Base-by-base conservation (phyloP, 1,140 invertebrate species). In the Augochlora pura region DNA sequence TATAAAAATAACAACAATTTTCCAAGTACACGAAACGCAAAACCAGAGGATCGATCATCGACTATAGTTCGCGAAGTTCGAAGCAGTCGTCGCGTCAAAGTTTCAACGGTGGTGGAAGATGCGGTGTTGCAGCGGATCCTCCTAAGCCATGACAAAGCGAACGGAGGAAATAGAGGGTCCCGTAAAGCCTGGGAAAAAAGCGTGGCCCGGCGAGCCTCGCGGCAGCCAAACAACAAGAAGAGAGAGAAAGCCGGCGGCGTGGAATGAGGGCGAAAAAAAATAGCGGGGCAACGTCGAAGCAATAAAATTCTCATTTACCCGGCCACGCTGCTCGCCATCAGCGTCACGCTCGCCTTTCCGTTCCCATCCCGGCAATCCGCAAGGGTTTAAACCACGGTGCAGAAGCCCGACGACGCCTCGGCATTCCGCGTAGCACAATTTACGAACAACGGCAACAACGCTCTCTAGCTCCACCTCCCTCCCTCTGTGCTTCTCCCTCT, bases 361-460 rank as follows among this genome's bases (percentile, higher is more conserved):
- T 67, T 75, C 39, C 67, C 32, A 68, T 68, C 66, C 74, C 16
- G 39, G 54, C 74, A 69, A 76, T 76, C 74, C 74, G 74, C 74
- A 76, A 76, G 65, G 74, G 74, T 76, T 76, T 76, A 76, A 76
- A 76, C 74, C 74, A 69, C 64, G 52, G 64, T 52, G 65, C 25
- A 68, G 65, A 76, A 69, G 65, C 65, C 52, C 64, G 46, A 39
- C 72, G 72, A 65, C 72, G 62, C 63, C 72, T 74, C 72, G 49
- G 52, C 64, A 76, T 76, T 76, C 64, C 73, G 73, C 32, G 49
- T 52, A 42, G 52, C 65, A 69, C 74, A 76, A 76, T 76, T 76
- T 76, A 77, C 74, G 65, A 62, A 77, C 74, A 76, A 77, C 66
- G 64, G 10, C 14, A 62, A 77, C 74, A 76, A 77, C 66, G 64